Conservation (phyloP, 2,888 invertebrate genomes). For the Pollenia amentaria region DNA sequence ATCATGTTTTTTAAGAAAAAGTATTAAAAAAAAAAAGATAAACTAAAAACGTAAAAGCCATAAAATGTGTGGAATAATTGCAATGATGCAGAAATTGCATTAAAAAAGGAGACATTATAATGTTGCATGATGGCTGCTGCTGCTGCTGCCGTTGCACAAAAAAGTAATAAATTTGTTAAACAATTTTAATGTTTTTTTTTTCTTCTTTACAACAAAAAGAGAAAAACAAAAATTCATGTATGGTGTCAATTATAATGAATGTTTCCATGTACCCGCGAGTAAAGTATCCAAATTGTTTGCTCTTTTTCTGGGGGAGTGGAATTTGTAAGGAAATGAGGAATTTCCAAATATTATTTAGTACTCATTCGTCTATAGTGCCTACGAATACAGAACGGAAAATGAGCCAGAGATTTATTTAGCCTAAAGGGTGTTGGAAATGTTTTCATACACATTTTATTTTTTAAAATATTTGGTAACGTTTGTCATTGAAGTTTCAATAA, state of each 20-base stretch:
- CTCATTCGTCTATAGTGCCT: slow-evolving; percentile 5
- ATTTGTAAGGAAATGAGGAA: slow-evolving; percentile 32
- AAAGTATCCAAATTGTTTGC: neutral
- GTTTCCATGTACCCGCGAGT: slow-evolving; percentile 35
- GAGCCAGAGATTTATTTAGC: slow-evolving; percentile 43
- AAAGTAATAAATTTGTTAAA: slow-evolving; percentile 72
- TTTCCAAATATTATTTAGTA: slow-evolving; percentile 57
- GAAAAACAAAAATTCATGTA: slow-evolving; percentile 41
- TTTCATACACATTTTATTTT: neutral
- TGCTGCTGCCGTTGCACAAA: slow-evolving; percentile 24
- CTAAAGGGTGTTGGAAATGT: slow-evolving; percentile 43
- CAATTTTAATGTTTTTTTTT: slow-evolving; percentile 56
- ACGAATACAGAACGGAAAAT: neutral
- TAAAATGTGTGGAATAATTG: slow-evolving; percentile 72
- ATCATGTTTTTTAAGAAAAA: slow-evolving; percentile 35
- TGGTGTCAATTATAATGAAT: slow-evolving; percentile 65
- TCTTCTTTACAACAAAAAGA: slow-evolving; percentile 4
- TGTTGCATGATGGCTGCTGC: slow-evolving; percentile 75
- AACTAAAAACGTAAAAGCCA: slow-evolving; percentile 49
- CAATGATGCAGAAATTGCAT: slow-evolving; percentile 72
- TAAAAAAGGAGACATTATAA: slow-evolving; percentile 78
- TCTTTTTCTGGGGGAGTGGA: neutral
- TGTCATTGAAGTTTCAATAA: slow-evolving; percentile 60
- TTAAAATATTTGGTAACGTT: slow-evolving; percentile 10
- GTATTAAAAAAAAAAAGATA: slow-evolving; percentile 24